Evolutionary conservation across 2,888 invertebrate species (phyloP).

Genomic region (Hydriomena furcata): DNA sequence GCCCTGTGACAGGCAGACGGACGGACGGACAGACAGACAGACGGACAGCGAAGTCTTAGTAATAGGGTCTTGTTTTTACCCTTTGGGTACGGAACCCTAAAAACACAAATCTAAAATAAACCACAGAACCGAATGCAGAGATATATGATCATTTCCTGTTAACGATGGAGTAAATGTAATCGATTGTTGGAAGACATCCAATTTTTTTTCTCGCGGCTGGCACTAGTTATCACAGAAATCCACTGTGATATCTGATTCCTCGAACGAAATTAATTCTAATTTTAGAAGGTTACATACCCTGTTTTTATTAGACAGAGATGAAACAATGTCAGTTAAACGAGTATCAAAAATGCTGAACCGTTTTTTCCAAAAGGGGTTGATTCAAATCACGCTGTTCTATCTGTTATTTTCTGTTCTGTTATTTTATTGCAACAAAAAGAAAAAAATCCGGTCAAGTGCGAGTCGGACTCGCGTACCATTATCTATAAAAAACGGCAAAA

Average conservation of each 20-base stretch:
- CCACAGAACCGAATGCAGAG: constrained; percentile 47
- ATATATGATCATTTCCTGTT: constrained; percentile 67
- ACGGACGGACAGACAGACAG: too few relatives aligned
- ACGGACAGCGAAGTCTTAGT: too few relatives aligned
- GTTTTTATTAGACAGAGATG: constrained; percentile 36
- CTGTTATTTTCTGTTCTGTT: constrained; percentile 15
- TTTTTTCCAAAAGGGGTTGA: constrained; percentile 32
- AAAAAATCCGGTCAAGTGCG: too few relatives aligned
- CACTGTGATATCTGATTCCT: constrained; percentile 71
- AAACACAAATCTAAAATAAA: constrained; percentile 44
- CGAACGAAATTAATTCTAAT: constrained; percentile 71
- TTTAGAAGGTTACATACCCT: constrained; percentile 60
- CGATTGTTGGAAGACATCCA: constrained; percentile 76
- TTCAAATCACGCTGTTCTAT: constrained; percentile 29
- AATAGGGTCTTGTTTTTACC: too few relatives aligned
- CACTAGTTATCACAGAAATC: constrained; percentile 58
- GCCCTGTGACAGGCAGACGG: too few relatives aligned
- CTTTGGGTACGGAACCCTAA: too few relatives aligned
- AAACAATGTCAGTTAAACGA: constrained; percentile 37
- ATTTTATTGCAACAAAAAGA: constrained; percentile 14
- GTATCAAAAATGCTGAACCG: constrained; percentile 20
- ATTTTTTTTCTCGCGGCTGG: constrained; percentile 64
- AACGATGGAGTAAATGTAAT: constrained; percentile 72
- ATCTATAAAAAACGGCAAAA: too few relatives aligned
- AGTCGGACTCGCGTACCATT: too few relatives aligned